A percentile compares a stretch with the other conserved stretches of the same genome.
Evolutionary conservation across 2,797 vertebrate species (phyloP).

Genomic region (Kryptopterus vitreolus): DNA sequence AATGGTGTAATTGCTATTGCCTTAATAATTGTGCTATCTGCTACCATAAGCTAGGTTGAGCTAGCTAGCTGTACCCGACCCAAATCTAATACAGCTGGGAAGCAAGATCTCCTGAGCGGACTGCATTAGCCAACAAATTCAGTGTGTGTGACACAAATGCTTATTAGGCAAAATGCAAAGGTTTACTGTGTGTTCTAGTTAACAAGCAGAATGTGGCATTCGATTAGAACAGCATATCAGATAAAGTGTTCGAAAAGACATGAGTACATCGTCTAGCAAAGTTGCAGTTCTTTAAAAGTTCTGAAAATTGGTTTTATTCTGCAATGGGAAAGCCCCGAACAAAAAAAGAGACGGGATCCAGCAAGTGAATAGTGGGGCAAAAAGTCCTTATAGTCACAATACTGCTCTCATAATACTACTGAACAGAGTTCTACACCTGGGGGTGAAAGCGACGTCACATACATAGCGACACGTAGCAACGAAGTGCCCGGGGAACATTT

Average conservation of each 20-base stretch:
- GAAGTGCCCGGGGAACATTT: no score
- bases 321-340: not conserved
- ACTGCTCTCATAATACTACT: no score
- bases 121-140: not conserved
- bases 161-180: not conserved
- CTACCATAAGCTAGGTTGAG: not conserved
- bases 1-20: slow-evolving; percentile 14
- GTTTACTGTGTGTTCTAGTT: not conserved
- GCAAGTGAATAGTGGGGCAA: no score
- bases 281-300: not conserved
- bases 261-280: no score
- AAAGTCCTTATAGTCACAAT: not conserved
- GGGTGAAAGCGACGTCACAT: no score
- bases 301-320: not conserved
- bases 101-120: not conserved
- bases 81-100: not conserved
- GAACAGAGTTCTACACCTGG: no score
- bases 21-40: not conserved
- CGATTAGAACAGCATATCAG: not conserved
- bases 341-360: not conserved
- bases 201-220: not conserved
- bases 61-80: not conserved
- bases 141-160: not conserved
- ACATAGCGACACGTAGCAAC: no score
- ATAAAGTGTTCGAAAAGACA: not conserved